Conservation (phyloP, 2,888 invertebrate species). For the Troides aeacus region DNA sequence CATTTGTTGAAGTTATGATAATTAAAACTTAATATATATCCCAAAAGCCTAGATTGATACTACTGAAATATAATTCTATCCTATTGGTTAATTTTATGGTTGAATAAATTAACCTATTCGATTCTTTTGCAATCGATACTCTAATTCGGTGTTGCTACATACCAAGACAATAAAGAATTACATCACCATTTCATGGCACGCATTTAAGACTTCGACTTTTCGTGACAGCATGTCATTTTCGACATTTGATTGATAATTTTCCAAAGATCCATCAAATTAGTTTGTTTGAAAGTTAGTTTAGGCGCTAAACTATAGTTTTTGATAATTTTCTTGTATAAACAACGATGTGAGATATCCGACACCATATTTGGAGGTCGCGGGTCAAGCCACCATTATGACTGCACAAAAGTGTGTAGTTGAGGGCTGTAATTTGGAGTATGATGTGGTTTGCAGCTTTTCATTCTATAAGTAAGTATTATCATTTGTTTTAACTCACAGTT, state of each 20-base stretch:
- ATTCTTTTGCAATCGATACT: constrained; percentile 15
- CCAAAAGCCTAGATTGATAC: too few relatives aligned
- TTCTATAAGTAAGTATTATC: constrained; percentile 74
- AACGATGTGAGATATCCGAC: constrained; percentile 68
- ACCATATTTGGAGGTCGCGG: constrained; percentile 59
- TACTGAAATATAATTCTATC: too few relatives aligned
- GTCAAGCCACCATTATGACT: constrained; percentile 62
- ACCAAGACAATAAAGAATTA: constrained; percentile 58
- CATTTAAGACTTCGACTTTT: constrained; percentile 77
- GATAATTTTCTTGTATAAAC: constrained; percentile 51
- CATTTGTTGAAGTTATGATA: too few relatives aligned
- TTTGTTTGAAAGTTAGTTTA: constrained; percentile 79
- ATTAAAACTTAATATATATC: too few relatives aligned
- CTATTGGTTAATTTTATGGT: neutral
- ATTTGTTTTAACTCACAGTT: constrained; percentile 34
- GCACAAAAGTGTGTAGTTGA: constrained; percentile 74
- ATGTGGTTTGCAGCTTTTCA: constrained; percentile 77
- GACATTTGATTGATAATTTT: constrained; percentile 81
- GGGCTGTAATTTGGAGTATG: constrained; percentile 75
- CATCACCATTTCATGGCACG: constrained; percentile 78
- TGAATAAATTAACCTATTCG: constrained; percentile 14
- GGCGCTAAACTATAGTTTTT: constrained; percentile 73
- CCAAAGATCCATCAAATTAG: constrained; percentile 78
- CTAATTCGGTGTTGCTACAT: constrained; percentile 55
- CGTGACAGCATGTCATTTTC: constrained; percentile 80